Evolutionary conservation across 2,113 vertebrate genomes (phyloP).

Genomic region (Dipodomys spectabilis): DNA sequence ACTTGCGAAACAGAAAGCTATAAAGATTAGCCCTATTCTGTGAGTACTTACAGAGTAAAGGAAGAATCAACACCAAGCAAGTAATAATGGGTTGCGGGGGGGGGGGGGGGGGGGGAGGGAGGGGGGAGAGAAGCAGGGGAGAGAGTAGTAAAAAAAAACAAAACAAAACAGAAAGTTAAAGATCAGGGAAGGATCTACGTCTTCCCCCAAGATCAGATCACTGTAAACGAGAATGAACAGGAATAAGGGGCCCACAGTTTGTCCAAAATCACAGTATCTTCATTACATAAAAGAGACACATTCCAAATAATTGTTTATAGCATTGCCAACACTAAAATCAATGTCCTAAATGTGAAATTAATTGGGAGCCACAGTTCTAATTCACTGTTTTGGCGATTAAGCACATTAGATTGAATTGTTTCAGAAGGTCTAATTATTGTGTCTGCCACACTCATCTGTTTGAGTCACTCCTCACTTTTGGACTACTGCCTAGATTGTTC

Average conservation of each 20-base stretch:
- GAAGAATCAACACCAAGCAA: neutral
- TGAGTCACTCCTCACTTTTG: constrained; percentile 90
- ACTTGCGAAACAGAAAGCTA: neutral
- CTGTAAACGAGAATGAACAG: neutral
- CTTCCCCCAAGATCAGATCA: neutral
- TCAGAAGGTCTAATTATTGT: constrained; percentile 88
- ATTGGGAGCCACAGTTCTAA: constrained; percentile 78
- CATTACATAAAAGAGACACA: constrained; percentile 54
- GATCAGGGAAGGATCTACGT: neutral
- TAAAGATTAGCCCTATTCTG: neutral
- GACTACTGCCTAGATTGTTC: constrained; percentile 89
- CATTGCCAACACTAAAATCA: constrained; percentile 70
- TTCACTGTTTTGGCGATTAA: constrained; percentile 84
- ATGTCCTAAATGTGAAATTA: constrained; percentile 84
- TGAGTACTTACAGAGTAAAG: neutral
- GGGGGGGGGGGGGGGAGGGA: neutral
- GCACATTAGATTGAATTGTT: constrained; percentile 87
- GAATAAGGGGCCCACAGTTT: neutral
- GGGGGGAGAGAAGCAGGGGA: too few relatives aligned
- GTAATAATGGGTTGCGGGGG: neutral
- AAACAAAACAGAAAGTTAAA: too few relatives aligned
- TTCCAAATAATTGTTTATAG: constrained; percentile 72
- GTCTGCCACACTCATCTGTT: constrained; percentile 91
- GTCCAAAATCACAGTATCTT: constrained; percentile 29
- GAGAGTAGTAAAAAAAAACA: too few relatives aligned